phyloP scores from a whole-genome alignment of 2,888 invertebrate species.

The Brachyptera risi region DNA sequence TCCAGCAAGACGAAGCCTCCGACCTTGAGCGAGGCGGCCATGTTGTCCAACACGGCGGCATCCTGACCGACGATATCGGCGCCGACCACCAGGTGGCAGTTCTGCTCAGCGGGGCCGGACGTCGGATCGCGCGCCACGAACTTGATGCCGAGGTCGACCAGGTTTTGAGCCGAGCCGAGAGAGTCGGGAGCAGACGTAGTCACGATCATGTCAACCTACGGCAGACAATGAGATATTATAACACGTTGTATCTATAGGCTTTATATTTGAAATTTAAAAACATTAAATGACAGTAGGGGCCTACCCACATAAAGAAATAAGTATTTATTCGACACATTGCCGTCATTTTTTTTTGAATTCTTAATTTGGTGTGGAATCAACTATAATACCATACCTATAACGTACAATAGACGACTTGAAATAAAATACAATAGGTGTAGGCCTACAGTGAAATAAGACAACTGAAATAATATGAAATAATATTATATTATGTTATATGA shows the following conservation, averaged over 20 bases:
- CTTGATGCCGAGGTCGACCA: conserved; percentile 61
- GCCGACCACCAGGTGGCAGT: conserved; percentile 64
- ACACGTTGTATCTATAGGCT: too few relatives aligned
- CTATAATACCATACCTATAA: too few relatives aligned
- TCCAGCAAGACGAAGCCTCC: conserved; percentile 71
- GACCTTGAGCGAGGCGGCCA: conserved; percentile 59
- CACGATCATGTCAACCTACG: conserved; percentile 53
- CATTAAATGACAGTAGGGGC: too few relatives aligned
- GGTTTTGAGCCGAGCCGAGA: conserved; percentile 50
- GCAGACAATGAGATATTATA: too few relatives aligned
- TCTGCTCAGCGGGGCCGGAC: conserved; percentile 57
- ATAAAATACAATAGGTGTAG: too few relatives aligned
- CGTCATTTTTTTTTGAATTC: too few relatives aligned
- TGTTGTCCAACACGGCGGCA: conserved; percentile 50
- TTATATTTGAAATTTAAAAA: too few relatives aligned
- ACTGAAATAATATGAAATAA: not conserved
- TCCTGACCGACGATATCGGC: conserved; percentile 51
- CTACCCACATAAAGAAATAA: too few relatives aligned
- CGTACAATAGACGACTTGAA: too few relatives aligned
- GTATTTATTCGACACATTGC: too few relatives aligned
- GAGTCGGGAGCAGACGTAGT: conserved; percentile 49
- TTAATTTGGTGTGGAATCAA: too few relatives aligned
- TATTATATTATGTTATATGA: not conserved
- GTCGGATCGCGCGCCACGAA: conserved; percentile 59
- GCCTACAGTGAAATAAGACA: too few relatives aligned